Conservation (phyloP, 2,888 invertebrate genomes). For the Ernsta delagoae region DNA sequence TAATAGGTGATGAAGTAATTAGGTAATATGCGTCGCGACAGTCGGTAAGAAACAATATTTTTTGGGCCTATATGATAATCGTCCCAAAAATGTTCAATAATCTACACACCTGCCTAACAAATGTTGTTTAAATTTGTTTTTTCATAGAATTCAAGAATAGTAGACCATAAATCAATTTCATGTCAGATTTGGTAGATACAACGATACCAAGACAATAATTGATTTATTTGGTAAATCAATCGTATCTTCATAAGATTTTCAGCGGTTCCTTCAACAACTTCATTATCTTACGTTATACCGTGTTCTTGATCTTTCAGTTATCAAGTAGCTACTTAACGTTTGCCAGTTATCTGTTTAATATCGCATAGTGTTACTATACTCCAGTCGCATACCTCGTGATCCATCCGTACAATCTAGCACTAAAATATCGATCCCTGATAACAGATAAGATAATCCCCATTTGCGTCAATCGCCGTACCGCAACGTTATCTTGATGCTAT, state of each 20-base stretch:
- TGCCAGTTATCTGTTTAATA: conserved; percentile 24
- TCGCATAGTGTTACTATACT: conserved; percentile 3
- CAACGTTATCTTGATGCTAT: conserved; percentile 44
- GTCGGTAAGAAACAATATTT: no score
- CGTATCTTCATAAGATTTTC: background rate
- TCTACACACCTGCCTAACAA: no score
- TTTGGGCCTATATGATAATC: no score
- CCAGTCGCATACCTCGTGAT: conserved; percentile 42
- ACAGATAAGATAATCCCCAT: conserved; percentile 50
- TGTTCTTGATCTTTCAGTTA: background rate
- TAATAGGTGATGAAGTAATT: background rate
- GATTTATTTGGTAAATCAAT: background rate
- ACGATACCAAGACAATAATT: no score
- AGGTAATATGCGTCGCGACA: no score
- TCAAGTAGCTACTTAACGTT: background rate
- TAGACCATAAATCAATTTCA: no score
- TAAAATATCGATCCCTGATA: conserved; percentile 44
- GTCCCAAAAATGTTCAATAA: no score
- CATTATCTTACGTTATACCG: no score
- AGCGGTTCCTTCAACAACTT: no score
- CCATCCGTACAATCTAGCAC: conserved; percentile 37
- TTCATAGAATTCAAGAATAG: no score
- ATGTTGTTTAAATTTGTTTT: no score
- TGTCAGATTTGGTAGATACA: no score
- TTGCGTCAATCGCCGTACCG: conserved; percentile 51